Evolutionary conservation across 2,113 vertebrate species (phyloP).

Genomic region (Furnarius figulus): DNA sequence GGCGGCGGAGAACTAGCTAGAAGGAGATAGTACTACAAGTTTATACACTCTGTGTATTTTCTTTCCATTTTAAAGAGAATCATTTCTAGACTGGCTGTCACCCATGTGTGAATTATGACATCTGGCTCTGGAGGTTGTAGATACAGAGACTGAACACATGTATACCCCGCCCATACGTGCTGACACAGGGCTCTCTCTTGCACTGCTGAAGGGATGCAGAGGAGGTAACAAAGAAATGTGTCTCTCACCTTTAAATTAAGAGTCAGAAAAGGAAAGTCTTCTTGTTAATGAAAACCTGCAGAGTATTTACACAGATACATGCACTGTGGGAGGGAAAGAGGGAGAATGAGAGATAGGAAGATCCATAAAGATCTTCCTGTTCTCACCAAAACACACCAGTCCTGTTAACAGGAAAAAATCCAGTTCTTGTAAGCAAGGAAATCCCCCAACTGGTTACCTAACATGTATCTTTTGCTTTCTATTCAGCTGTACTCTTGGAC

Average conservation of each 20-base stretch:
- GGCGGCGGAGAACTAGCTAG: background rate
- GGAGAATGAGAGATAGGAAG: background rate
- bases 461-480: background rate
- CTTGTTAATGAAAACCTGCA: background rate
- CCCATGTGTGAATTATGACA: conserved; percentile 25
- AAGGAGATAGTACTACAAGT: conserved; percentile 29
- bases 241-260: background rate
- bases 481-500: background rate
- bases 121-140: conserved; percentile 26
- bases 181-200: conserved; percentile 15
- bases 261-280: background rate
- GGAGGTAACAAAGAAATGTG: conserved; percentile 1
- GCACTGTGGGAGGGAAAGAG: background rate
- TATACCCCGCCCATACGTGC: background rate
- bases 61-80: conserved; percentile 20
- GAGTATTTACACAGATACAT: background rate
- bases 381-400: background rate
- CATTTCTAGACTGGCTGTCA: conserved; percentile 42
- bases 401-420: background rate
- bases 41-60: conserved; percentile 50
- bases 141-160: background rate
- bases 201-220: conserved; percentile 16
- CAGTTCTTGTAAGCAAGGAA: background rate
- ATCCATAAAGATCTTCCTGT: background rate
- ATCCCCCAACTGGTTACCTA: background rate